Conservation (phyloP, 1,140 invertebrate genomes). For the Pollicipes pollicipes region DNA sequence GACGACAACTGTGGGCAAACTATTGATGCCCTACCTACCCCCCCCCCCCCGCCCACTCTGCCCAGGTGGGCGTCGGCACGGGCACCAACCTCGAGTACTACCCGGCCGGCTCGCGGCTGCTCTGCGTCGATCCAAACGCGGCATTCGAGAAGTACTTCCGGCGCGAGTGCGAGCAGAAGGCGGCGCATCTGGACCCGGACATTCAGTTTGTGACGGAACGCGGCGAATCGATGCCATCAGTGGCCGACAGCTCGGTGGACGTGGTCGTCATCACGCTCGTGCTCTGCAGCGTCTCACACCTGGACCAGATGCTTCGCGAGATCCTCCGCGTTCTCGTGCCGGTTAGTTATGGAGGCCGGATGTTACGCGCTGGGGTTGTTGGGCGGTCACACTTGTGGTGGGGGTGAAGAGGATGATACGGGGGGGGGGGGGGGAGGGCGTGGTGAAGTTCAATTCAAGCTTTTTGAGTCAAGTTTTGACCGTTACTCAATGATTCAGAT, state of each 20-base stretch:
- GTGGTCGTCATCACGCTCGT: slow-evolving; percentile 23
- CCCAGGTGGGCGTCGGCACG: slow-evolving; percentile 7
- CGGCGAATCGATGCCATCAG: slow-evolving; percentile 20
- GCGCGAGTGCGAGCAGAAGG: neutral
- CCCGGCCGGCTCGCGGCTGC: slow-evolving; percentile 22
- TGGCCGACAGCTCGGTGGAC: slow-evolving; percentile 21
- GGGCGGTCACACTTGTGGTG: neutral
- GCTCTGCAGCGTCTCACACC: slow-evolving; percentile 22
- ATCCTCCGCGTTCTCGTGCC: slow-evolving; percentile 23
- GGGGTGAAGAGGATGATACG: neutral
- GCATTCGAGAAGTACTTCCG: slow-evolving; percentile 20
- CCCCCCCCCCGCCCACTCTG: neutral
- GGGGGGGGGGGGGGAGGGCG: neutral
- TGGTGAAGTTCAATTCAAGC: no score
- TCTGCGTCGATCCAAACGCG: slow-evolving; percentile 23
- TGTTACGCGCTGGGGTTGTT: no score
- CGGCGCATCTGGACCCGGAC: neutral
- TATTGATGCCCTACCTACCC: no score
- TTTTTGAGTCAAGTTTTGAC: neutral
- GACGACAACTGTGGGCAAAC: no score
- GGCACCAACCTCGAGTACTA: slow-evolving; percentile 24
- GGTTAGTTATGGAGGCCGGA: slow-evolving; percentile 20
- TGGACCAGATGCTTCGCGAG: slow-evolving; percentile 20
- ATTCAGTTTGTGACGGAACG: neutral
- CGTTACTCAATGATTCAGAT: neutral